Percentiles rank a stretch among this genome's conserved stretches.
Evolutionary conservation across 2,888 invertebrate genomes (phyloP).

Genomic region (Ophion costatus): DNA sequence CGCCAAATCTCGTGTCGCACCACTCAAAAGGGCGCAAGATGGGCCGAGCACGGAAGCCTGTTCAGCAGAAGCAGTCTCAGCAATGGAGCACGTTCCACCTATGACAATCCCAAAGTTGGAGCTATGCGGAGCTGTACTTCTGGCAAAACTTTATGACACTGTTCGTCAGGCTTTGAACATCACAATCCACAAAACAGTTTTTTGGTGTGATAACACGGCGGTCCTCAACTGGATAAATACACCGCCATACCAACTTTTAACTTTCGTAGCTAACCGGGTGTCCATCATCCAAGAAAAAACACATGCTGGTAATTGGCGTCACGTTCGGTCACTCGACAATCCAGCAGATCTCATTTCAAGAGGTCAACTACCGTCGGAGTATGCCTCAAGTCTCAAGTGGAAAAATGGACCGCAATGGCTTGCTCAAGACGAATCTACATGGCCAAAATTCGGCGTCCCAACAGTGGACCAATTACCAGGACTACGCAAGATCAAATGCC

Average conservation of each 20-base stretch:
- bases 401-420: conserved; percentile 52
- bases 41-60: too few relatives aligned
- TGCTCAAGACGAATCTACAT: conserved; percentile 1
- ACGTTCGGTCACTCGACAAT: conserved; percentile 61
- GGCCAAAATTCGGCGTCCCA: conserved; percentile 22
- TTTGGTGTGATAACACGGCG: conserved; percentile 58
- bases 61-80: background rate
- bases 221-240: conserved; percentile 58
- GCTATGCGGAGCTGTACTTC: conserved; percentile 30
- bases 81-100: background rate
- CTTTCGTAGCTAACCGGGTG: conserved; percentile 63
- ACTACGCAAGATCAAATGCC: background rate
- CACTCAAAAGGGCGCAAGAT: background rate
- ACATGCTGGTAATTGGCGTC: conserved; percentile 43
- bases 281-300: conserved; percentile 52
- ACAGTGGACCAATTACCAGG: background rate
- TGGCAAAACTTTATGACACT: background rate
- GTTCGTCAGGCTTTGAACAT: background rate
- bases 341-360: conserved; percentile 66
- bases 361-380: conserved; percentile 48
- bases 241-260: conserved; percentile 39
- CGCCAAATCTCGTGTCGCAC: conserved; percentile 35
- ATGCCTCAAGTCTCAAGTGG: conserved; percentile 4
- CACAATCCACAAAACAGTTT: background rate
- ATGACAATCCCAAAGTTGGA: conserved; percentile 43